Base-by-base conservation (phyloP, 2,888 invertebrate genomes). In the Ephialtes manifestator region DNA sequence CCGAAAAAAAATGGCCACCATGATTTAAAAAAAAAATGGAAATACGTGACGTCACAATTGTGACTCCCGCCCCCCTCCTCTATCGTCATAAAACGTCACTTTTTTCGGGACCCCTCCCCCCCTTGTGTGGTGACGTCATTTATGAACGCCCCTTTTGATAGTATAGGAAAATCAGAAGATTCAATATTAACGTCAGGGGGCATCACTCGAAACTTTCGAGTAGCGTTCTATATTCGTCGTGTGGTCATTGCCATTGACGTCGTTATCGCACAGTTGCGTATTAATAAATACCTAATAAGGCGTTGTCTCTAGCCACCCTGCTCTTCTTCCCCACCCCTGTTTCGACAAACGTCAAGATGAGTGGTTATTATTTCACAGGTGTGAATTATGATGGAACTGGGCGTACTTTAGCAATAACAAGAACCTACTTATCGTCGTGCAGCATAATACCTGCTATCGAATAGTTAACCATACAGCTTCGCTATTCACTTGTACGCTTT, bases 361-460 rank as follows among this genome's bases (percentile, higher is more conserved):
- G 11, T 7, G 11, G 53, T 55, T 7, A 55, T 55, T 55, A 55
- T 55, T 55, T 55, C 20, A 11, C 53, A 55, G 11, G 53, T 55
- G 20, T 55, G 53, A 20, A 55, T 55, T 55, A 55, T 55, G 7
- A 24, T 11, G 4, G 24, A 20, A 20, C 51, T 53, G 53, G 53
- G 20, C 24, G 20, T 20, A 20, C 20, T 55, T 55, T 55, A 11
- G 24, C 53, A 18, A 10, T 20, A 55, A 55, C 53, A 20, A 55
- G 53, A 77, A 2, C n/a, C 13, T 46, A 70, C 48, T 13, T 55
- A 20, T 20, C 53, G 24, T 20, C 53, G 53, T 20, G 10, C 53
- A 53, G 10, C 53, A 20, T 55, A 55, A 55, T 55, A 55, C 20
- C 20, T 55, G 53, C 53, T 55, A 55, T 55, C 18, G 51, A 51